These are phyloP conservation scores for Nesoenas mayeri DNA, from an alignment of 2,113 vertebrate species.

Conservation along the genomic window DNA sequence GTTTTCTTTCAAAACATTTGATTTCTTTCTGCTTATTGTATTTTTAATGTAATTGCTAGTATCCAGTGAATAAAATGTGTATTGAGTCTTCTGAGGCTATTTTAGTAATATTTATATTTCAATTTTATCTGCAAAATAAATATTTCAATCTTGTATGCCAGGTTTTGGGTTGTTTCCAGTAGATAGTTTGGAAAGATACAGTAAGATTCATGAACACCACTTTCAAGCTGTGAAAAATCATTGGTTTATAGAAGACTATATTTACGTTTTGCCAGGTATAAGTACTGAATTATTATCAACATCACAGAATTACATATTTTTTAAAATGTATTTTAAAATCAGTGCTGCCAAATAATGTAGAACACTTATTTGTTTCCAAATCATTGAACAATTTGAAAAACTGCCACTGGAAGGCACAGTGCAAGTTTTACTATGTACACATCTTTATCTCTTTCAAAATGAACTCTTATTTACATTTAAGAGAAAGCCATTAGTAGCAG, in stretches of 20 bases:
- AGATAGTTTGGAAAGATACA: not conserved
- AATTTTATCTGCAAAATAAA: not conserved
- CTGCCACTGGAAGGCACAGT: not conserved
- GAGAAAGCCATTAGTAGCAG: not conserved
- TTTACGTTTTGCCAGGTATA: not conserved
- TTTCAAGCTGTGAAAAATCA: not conserved
- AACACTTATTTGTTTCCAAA: not conserved
- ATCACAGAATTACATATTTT: not conserved
- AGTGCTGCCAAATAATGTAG: not conserved
- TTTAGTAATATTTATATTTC: not conserved
- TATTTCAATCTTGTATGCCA: not conserved
- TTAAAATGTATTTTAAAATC: not conserved
- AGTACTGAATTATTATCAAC: not conserved
- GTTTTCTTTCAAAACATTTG: not conserved
- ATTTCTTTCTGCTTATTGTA: not conserved
- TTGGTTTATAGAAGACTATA: not conserved
- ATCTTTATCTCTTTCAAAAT: not conserved
- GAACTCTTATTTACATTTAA: not conserved
- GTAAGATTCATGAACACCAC: not conserved
- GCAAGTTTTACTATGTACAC: not conserved
- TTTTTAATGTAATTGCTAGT: not conserved
- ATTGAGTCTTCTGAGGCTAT: not conserved
- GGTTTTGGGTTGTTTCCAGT: not conserved
- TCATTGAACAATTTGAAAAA: not conserved
- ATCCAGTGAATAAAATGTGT: not conserved